phyloP scores from a whole-genome alignment of 2,113 vertebrate species.

The Phyllostomus discolor region DNA sequence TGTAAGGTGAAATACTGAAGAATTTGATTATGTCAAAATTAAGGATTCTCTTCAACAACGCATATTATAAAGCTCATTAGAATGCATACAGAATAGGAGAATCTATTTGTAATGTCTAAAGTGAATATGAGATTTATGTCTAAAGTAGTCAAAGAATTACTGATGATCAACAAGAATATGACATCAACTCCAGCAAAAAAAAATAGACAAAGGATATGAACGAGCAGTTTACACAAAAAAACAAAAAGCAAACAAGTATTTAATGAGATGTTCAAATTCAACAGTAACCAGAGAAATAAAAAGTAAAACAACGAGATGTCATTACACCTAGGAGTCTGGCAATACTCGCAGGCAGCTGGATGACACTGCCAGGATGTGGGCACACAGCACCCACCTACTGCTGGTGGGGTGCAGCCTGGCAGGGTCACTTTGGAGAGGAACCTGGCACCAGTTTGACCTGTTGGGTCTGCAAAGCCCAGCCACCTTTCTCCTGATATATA shows the following conservation, averaged over 20 bases:
- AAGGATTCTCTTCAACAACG: constrained; percentile 20
- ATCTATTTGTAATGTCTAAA: not conserved
- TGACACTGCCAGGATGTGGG: not conserved
- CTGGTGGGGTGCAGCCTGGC: too few species aligned
- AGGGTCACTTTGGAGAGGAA: not conserved
- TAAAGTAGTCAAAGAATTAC: constrained; percentile 2
- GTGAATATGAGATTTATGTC: not conserved
- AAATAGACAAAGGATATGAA: not conserved
- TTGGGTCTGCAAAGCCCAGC: not conserved
- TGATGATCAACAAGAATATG: constrained; percentile 5
- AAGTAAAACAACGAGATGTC: not conserved
- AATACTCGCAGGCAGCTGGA: not conserved
- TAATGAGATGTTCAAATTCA: not conserved
- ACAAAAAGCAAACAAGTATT: not conserved
- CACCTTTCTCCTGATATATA: not conserved
- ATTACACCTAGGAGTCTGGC: not conserved
- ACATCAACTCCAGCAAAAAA: not conserved
- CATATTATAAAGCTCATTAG: not conserved
- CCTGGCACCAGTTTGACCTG: not conserved
- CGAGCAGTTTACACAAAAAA: not conserved
- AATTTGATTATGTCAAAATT: not conserved
- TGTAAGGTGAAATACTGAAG: not conserved
- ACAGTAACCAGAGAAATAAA: not conserved
- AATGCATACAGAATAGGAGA: not conserved
- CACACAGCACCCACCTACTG: rapidly evolving